Conservation (phyloP, 2,888 invertebrate species). For the Entomobrya multifasciata region DNA sequence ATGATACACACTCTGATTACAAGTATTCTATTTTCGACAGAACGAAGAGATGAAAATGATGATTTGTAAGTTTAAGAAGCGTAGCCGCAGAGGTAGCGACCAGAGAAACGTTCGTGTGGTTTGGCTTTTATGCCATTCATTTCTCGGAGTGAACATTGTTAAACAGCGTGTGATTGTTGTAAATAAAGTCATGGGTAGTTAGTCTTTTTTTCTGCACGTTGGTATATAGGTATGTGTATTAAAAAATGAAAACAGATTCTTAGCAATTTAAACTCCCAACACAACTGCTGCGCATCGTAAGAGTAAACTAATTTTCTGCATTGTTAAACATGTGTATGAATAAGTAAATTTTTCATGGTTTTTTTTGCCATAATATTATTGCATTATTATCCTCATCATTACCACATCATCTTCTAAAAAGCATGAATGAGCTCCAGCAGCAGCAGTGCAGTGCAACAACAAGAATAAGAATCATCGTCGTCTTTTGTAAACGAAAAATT, state of each 20-base stretch:
- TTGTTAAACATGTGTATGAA: constrained; percentile 51
- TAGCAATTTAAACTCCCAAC: no score
- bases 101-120: no score
- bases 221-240: no score
- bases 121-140: constrained; percentile 7
- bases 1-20: constrained; percentile 25
- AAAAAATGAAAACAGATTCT: no score
- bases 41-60: constrained; percentile 10
- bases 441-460: neutral
- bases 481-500: constrained; percentile 8
- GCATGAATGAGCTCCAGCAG: constrained; percentile 30
- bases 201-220: no score
- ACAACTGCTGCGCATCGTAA: no score
- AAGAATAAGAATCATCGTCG: neutral
- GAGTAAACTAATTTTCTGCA: constrained; percentile 62
- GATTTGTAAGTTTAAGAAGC: neutral
- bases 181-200: constrained; percentile 45
- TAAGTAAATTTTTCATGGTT: constrained; percentile 44
- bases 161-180: constrained; percentile 44
- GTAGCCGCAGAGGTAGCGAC: neutral
- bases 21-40: neutral
- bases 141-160: constrained; percentile 39
- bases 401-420: neutral
- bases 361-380: constrained; percentile 31
- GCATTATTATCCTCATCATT: constrained; percentile 10